Evolutionary conservation across 2,113 vertebrate species (phyloP).

Genomic region (Megaceryle torquata): DNA sequence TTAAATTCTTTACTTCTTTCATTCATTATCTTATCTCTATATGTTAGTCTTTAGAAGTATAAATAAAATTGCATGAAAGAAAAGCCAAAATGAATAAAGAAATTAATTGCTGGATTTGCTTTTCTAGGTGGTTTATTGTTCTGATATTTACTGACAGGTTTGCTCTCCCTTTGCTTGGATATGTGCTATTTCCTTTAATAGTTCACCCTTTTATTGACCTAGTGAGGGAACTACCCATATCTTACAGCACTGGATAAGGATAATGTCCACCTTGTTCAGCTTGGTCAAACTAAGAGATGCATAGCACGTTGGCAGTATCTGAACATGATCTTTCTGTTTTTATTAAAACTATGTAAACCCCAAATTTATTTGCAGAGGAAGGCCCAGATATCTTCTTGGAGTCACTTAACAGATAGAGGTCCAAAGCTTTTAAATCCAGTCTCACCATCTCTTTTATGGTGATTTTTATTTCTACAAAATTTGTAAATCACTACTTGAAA

Average conservation of each 20-base stretch:
- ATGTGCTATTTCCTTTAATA: background rate
- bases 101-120: accelerated
- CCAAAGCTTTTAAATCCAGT: constrained; percentile 8
- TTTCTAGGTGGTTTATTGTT: background rate
- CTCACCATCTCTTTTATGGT: background rate
- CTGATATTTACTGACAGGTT: background rate
- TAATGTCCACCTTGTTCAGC: background rate
- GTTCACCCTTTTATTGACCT: background rate
- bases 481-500: background rate
- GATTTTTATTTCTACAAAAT: background rate
- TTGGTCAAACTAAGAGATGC: background rate
- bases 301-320: background rate
- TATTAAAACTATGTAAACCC: background rate
- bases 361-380: constrained; percentile 5
- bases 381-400: background rate
- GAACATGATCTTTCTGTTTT: background rate
- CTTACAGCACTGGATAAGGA: background rate
- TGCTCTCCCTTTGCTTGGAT: background rate
- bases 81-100: background rate
- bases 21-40: background rate
- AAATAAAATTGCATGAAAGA: background rate
- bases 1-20: background rate
- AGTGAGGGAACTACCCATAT: background rate
- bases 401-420: background rate
- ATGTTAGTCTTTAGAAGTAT: background rate